phyloP scores from a whole-genome alignment of 2,113 vertebrate species.

The Plestiodon gilberti region DNA sequence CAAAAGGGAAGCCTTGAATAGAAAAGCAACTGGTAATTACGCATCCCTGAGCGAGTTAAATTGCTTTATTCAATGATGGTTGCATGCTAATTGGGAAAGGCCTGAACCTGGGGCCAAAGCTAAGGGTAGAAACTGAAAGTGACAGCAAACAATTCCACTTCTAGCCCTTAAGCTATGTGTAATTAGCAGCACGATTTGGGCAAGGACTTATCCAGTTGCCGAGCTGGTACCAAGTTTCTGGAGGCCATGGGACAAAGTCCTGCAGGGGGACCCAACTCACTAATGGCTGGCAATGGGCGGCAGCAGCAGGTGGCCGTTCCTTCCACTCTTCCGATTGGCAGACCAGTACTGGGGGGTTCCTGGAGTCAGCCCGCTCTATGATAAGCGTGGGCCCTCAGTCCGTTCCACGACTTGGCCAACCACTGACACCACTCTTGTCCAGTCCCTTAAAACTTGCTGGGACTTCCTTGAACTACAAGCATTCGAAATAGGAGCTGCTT shows the following conservation, averaged over 20 bases:
- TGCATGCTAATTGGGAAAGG: background rate
- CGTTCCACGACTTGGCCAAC: background rate
- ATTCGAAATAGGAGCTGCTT: background rate
- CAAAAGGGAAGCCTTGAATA: conserved; percentile 21
- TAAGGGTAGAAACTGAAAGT: background rate
- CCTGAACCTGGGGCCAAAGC: background rate
- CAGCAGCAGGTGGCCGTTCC: too few species aligned
- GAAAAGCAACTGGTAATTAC: background rate
- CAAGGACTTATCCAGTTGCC: background rate
- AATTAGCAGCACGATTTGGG: background rate
- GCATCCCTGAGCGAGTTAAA: conserved; percentile 4
- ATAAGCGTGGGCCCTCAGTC: too few species aligned
- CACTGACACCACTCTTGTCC: too few species aligned
- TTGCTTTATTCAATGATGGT: conserved; percentile 15
- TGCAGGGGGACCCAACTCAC: too few species aligned
- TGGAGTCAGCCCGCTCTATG: background rate
- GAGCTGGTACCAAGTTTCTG: conserved; percentile 3
- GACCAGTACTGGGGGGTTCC: too few species aligned
- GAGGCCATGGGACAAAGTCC: background rate
- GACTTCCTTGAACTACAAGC: too few species aligned
- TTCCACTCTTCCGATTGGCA: too few species aligned
- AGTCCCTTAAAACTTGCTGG: too few species aligned
- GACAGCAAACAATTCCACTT: conserved; percentile 35
- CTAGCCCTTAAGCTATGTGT: conserved; percentile 12
- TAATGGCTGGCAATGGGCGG: too few species aligned